Base-by-base conservation (phyloP, 2,113 vertebrate species). In the Stegastes partitus region DNA sequence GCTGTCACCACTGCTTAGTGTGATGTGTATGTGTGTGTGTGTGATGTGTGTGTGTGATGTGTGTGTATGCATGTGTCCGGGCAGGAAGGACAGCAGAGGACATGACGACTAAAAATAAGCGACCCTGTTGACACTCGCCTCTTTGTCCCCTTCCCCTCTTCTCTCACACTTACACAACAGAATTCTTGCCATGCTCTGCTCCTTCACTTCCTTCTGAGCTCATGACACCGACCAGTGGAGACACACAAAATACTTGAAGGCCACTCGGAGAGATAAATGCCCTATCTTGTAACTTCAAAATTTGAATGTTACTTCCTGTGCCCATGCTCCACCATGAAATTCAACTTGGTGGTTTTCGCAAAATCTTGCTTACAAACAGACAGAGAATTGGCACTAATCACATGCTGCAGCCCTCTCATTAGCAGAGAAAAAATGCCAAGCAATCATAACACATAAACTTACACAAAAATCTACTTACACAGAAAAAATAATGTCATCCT, bases 81-180 rank as follows among this genome's bases (percentile, higher is more conserved):
- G 71, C 80, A 71, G 74, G 71, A 79, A 76, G 74, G 86, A 76
- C 70, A 81, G 28, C 66, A 74, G 64, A 81, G 71, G 79, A 82
- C 75, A 79, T 42, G 39, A 72, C 39, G 16, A 8, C 86, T 91
- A 91, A 87, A 91, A 89, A 92, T 93, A 94, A 49, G 42, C 67
- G 82, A 82, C 79, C 86, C 71, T 74, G 75, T 79, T 83, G 75
- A 91, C 85, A 74, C 77, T 63, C 21, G 56, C 67, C 64, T 64
- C 66, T 37, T 61, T 63, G 61, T 76, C 75, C 79, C 79, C 68
- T 76, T 71, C 47, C 75, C 62, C 54, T 85, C 67, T 75, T 87
- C 61, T 75, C 67, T 82, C 47, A 28, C 86, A 76, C 79, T 88
- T 68, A 21, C 14, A 75, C 8, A 1, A 61, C 47, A 77, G 55